Evolutionary conservation across 2,113 vertebrate genomes (phyloP), one percentile per base, ranked within the genome.

Genomic region (Grantiella picta): DNA sequence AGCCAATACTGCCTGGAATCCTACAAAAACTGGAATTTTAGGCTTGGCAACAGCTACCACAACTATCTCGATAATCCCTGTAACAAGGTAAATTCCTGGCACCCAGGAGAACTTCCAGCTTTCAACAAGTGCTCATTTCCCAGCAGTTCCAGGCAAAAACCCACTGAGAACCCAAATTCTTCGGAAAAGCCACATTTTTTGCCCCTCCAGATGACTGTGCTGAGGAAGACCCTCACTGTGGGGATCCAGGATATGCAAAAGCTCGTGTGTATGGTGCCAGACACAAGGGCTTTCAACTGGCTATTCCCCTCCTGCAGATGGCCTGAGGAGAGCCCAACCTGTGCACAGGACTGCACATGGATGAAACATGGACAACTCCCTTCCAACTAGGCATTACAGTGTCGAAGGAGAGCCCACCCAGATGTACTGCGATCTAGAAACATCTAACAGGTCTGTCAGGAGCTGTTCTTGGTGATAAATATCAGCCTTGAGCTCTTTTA

Each of bases 101-200:
- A 70, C 20, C 24, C 3, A 4, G 1, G 12, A 36, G 65, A 54
- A 25, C 18, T 11, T 4, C 13, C 50, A 56, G 38, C 23, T 64
- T 24, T 40, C 17, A 4, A 9, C 0, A 21, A 42, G 12, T 0
- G 0, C 36, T 70, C 15, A 3, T 15, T 50, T 59, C 40, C 22
- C 31, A 56, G 24, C 5, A 2, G 11, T 15, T 75, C 75, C 6
- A 38, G 45, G 3, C 9, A 68, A 69, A 90, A 85, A 11, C 7
- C 52, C 52, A 11, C 40, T 1, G 20, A 3, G 8, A 89, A 10
- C 28, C 38, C 7, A 1, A 76, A 44, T 10, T 23, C 33, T 66
- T 17, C 0, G 2, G 47, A 57, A 60, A 75, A 70, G 13, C 4
- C 42, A 5, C 8, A 4, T 23, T 79, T 49, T 25, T 25, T 23